Base-by-base conservation (phyloP, 2,113 vertebrate genomes). In the Phylloscopus trochilus region DNA sequence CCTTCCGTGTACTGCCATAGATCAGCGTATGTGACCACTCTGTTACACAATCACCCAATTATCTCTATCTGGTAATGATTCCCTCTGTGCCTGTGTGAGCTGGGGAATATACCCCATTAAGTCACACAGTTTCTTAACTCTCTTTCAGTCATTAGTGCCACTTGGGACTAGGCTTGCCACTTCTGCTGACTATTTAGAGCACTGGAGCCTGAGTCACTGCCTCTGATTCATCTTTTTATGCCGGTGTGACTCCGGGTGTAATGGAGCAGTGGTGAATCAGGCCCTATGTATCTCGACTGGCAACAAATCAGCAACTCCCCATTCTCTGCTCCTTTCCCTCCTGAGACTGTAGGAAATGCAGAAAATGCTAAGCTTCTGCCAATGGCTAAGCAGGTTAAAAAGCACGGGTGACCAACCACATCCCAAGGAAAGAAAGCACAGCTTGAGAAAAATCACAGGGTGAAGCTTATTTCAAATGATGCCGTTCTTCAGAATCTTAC, bases 181-280 rank as follows among this genome's bases (percentile, higher is more conserved):
- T 89, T 92, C 26, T 93, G 85, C 92, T 96, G 88, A 92, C 88
- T 95, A 72, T 89, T 95, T 92, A 75, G 93, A 95, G 80, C 0
- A 0, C 83, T 11, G 4, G 72, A 93, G 83, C 68, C 86, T 97
- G 95, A 96, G 79, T 97, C 96, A 97, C 73, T 5, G 14, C 77
- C 69, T 94, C 90, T 96, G 94, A 96, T 67, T 94, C 93, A 97
- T 66, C 27, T 3, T 64, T 94, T 72, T 81, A 75, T 75, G 83
- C 80, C 5, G 6, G 5, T 35, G 49, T 84, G 85, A 76, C 85
- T 96, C 56, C 7, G 64, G 60, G 56, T 86, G 49, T 30, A 94
- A 93, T 5, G 49, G 83, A 96, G 56, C 69, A 78, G 37, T 4
- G 1, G 76, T 89, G 86, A 95, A 92, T 73, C 47, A 81, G 53